Evolutionary conservation across 1,140 invertebrate species (phyloP).

Genomic region (Euborellia annulipes): DNA sequence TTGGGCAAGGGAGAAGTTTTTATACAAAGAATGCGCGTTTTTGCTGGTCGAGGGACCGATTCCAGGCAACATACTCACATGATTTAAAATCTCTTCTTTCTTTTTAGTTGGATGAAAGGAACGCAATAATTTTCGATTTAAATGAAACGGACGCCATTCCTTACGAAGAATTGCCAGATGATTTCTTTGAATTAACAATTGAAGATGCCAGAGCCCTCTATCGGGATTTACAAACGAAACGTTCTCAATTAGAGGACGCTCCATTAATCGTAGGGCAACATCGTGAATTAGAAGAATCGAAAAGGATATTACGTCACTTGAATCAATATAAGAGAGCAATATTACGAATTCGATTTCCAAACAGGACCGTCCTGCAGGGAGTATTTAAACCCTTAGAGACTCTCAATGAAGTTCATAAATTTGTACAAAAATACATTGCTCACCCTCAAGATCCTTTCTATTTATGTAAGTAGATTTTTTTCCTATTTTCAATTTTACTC

Average conservation of each 20-base stretch:
- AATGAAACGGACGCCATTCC: conserved; percentile 34
- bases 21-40: no score
- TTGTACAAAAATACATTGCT: conserved; percentile 48
- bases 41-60: no score
- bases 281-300: conserved; percentile 41
- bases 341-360: conserved; percentile 65
- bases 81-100: no score
- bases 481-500: conserved; percentile 10
- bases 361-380: conserved; percentile 62
- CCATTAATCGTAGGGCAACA: conserved; percentile 47
- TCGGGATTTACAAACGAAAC: conserved; percentile 44
- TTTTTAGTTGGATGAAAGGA: conserved; percentile 45
- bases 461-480: conserved; percentile 44
- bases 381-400: conserved; percentile 55
- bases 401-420: conserved; percentile 44
- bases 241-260: conserved; percentile 40
- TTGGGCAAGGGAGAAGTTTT: no score
- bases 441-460: conserved; percentile 44
- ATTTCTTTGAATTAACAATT: conserved; percentile 67
- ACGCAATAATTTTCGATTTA: conserved; percentile 50
- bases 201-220: conserved; percentile 57
- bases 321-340: conserved; percentile 53
- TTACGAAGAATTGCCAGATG: conserved; percentile 52
- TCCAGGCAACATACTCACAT: no score
- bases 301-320: conserved; percentile 37